phyloP scores from a whole-genome alignment of 53 echinoderm and acorn worm species.

The Luidia sarsii region DNA sequence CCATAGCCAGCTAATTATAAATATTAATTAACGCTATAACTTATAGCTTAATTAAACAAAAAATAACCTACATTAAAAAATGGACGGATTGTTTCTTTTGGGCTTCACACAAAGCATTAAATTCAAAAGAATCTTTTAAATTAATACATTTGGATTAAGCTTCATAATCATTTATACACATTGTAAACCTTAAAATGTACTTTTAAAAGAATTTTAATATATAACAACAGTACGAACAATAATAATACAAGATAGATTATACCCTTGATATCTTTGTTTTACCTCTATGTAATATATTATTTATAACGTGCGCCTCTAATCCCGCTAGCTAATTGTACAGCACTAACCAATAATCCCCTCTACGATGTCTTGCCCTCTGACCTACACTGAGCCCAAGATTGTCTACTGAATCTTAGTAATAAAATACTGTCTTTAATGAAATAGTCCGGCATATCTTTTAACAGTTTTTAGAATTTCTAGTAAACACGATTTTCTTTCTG shows the following conservation, averaged over 20 bases:
- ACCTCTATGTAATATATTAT: slow-evolving; percentile 49
- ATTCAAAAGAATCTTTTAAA: slow-evolving; percentile 42
- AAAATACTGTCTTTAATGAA: slow-evolving; percentile 50
- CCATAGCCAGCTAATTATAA: slow-evolving; percentile 36
- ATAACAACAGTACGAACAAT: slow-evolving; percentile 53
- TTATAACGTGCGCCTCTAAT: slow-evolving; percentile 11
- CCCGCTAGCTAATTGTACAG: not conserved
- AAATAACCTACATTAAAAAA: slow-evolving; percentile 46
- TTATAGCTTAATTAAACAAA: slow-evolving; percentile 47
- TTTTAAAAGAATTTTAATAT: slow-evolving; percentile 41
- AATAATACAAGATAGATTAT: slow-evolving; percentile 40
- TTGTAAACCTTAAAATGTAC: slow-evolving; percentile 17
- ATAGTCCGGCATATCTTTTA: slow-evolving; percentile 3
- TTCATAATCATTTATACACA: slow-evolving; percentile 47
- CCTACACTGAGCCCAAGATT: not conserved
- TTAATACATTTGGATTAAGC: slow-evolving; percentile 58
- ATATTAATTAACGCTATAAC: slow-evolving; percentile 50
- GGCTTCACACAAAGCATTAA: slow-evolving; percentile 56
- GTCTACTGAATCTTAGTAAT: slow-evolving; percentile 23
- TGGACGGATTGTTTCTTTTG: slow-evolving; percentile 46
- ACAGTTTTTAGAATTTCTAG: slow-evolving; percentile 7
- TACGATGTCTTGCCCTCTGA: not conserved
- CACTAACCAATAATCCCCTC: not conserved
- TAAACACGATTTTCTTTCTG: too few relatives aligned
- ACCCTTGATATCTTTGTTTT: slow-evolving; percentile 43